Percentiles rank a stretch among this genome's conserved stretches.
phyloP scores from a whole-genome alignment of 2,797 vertebrate genomes.

The Liparis tanakae region DNA sequence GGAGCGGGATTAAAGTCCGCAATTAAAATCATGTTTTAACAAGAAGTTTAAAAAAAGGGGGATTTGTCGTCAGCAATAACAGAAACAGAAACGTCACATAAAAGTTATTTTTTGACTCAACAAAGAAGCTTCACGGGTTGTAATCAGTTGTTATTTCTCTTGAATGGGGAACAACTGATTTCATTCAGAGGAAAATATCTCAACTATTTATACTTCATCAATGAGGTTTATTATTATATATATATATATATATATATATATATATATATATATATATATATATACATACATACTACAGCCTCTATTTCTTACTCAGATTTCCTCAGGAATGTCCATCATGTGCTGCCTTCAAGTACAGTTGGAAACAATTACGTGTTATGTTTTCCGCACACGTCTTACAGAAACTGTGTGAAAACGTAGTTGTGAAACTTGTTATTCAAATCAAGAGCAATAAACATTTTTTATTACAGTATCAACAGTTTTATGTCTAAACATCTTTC shows the following conservation, averaged over 20 bases:
- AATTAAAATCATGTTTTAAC: not conserved
- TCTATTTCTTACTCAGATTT: not conserved
- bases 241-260: too few species aligned
- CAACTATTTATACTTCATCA: not conserved
- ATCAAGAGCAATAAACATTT: not conserved
- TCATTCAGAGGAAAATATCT: constrained; percentile 11
- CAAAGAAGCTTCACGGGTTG: not conserved
- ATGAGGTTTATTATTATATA: not conserved
- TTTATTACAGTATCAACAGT: not conserved
- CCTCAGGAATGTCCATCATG: constrained; percentile 11
- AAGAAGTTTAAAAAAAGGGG: not conserved
- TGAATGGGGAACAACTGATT: not conserved
- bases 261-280: too few species aligned
- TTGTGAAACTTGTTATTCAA: not conserved
- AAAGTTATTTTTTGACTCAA: constrained; percentile 4
- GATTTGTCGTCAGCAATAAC: constrained; percentile 7
- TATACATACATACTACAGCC: not conserved
- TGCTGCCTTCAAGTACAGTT: constrained; percentile 28
- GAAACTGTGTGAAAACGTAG: not conserved
- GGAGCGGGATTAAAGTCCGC: not conserved
- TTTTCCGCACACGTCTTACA: not conserved
- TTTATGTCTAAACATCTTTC: not conserved
- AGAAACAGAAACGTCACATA: not conserved
- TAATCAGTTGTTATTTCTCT: constrained; percentile 1
- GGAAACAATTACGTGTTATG: not conserved